Conservation (phyloP, 1,140 invertebrate genomes). For the Thalassaphorura encarpata region DNA sequence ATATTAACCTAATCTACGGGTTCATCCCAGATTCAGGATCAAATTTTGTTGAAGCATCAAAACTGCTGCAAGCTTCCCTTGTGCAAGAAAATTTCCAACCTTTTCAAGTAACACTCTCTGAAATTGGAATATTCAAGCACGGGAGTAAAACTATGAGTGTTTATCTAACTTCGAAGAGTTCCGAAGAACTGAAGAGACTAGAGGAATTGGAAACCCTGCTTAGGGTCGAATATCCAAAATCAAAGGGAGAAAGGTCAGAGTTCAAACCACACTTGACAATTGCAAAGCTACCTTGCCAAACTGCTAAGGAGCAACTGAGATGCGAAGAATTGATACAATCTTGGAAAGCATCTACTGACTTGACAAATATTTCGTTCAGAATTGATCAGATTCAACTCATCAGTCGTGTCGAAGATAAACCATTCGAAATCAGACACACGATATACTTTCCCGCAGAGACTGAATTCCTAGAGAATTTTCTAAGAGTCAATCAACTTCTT, state of each 20-base stretch:
- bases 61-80: neutral
- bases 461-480: neutral
- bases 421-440: neutral
- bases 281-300: neutral
- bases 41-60: neutral
- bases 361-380: neutral
- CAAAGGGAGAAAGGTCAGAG: neutral
- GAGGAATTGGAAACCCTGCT: neutral
- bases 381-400: neutral
- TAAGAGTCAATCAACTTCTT: neutral
- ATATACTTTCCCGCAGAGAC: neutral
- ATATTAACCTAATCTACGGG: conserved; percentile 4
- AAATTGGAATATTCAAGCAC: neutral
- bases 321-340: neutral
- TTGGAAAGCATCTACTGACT: too few species aligned
- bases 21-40: conserved; percentile 1
- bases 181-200: neutral
- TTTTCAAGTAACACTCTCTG: neutral
- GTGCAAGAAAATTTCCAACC: neutral
- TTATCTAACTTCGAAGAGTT: neutral
- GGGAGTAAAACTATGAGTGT: neutral
- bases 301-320: neutral
- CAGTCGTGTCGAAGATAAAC: neutral
- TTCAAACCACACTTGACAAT: conserved; percentile 6
- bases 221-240: neutral